A percentile compares a stretch with the other conserved stretches of the same genome.
Evolutionary conservation across 2,888 invertebrate species (phyloP).

Genomic region (Oegoconia quadripuncta): DNA sequence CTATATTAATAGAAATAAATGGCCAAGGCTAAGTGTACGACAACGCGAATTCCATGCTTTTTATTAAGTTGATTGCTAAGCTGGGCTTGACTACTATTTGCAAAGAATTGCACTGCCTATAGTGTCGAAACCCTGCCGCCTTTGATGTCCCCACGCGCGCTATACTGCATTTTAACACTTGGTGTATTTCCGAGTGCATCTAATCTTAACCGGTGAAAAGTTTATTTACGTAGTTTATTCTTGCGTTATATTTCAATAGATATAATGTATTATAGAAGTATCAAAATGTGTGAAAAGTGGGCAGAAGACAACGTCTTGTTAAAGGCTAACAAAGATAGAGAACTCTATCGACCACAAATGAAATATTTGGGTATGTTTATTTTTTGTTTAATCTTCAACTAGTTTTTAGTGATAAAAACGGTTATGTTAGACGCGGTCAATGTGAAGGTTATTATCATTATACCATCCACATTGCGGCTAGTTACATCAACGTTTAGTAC

Average conservation of each 20-base stretch:
- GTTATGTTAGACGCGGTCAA: background rate
- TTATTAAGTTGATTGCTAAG: slow-evolving; percentile 1
- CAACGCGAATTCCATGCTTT: background rate
- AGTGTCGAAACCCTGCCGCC: background rate
- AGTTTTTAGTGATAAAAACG: no score
- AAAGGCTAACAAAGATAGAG: background rate
- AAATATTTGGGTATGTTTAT: slow-evolving; percentile 3
- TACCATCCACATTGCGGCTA: background rate
- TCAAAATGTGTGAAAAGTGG: slow-evolving; percentile 39
- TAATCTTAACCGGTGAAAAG: no score
- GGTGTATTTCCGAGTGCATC: background rate
- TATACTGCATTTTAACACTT: background rate
- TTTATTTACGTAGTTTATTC: no score
- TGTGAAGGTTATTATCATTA: background rate
- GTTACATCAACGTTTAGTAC: background rate
- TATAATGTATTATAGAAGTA: slow-evolving; percentile 10
- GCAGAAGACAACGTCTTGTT: slow-evolving; percentile 24
- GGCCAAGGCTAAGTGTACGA: background rate
- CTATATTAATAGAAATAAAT: no score
- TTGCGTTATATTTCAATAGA: background rate
- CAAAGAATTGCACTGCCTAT: slow-evolving; percentile 10
- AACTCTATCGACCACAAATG: background rate
- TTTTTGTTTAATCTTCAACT: background rate
- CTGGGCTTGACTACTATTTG: slow-evolving; percentile 2
- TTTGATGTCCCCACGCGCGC: background rate